phyloP scores from a whole-genome alignment of 2,113 vertebrate species.

The Tragelaphus buxtoni region DNA sequence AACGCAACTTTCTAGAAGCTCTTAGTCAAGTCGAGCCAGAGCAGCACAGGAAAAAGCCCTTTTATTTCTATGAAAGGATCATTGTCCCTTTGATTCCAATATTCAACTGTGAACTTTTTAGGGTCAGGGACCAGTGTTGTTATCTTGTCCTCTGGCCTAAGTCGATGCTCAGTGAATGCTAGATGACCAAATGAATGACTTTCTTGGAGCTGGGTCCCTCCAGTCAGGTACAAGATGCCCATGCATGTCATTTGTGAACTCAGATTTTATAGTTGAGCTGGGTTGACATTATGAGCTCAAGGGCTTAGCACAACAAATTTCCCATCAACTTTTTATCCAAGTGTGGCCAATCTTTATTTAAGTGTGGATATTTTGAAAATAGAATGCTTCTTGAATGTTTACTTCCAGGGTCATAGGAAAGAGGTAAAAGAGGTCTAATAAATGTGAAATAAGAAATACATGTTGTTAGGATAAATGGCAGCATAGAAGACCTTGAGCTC shows the following conservation, averaged over 20 bases:
- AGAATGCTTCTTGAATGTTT: not conserved
- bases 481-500: not conserved
- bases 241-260: not conserved
- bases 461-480: not conserved
- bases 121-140: not conserved
- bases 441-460: not conserved
- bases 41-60: not conserved
- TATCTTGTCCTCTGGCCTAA: not conserved
- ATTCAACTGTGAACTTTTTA: not conserved
- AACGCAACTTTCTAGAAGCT: conserved; percentile 20
- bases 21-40: not conserved
- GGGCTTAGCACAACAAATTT: not conserved
- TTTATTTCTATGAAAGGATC: not conserved
- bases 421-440: not conserved
- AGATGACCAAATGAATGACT: not conserved
- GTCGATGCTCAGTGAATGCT: not conserved
- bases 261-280: not conserved
- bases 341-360: not conserved
- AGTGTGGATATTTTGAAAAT: not conserved
- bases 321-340: not conserved
- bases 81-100: not conserved
- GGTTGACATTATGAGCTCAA: not conserved
- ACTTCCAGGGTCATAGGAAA: not conserved
- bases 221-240: not conserved
- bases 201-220: not conserved